phyloP scores from a whole-genome alignment of 2,797 vertebrate genomes.

The Mico argentatus region DNA sequence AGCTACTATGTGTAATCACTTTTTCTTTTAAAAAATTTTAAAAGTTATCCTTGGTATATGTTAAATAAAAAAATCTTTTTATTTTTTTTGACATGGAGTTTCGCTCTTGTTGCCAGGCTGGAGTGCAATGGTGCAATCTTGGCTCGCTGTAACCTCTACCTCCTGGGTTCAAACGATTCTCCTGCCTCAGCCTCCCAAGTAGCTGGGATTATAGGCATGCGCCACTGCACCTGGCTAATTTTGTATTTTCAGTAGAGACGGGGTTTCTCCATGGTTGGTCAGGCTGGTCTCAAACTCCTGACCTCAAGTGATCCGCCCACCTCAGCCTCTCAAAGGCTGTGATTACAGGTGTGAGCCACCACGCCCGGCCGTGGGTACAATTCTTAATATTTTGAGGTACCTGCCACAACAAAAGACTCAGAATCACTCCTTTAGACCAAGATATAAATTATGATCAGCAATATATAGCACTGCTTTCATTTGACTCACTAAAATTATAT shows the following conservation, averaged over 20 bases:
- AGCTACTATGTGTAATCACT: background rate
- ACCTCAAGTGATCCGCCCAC: background rate
- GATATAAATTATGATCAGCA: background rate
- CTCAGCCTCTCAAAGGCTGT: background rate
- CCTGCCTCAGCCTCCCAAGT: background rate
- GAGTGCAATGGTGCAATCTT: background rate
- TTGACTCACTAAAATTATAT: background rate
- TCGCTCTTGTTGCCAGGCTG: background rate
- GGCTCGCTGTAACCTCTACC: background rate
- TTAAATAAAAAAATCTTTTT: background rate
- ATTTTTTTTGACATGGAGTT: background rate
- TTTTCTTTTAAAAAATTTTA: slow-evolving; percentile 12
- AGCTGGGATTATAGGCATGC: background rate
- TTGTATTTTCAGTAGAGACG: background rate
- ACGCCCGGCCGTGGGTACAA: background rate
- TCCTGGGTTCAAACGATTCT: background rate
- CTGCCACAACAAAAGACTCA: background rate
- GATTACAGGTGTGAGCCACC: background rate
- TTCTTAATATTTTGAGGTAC: background rate
- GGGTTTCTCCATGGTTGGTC: background rate
- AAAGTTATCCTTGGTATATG: background rate
- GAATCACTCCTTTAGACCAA: slow-evolving; percentile 24
- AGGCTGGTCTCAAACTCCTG: background rate
- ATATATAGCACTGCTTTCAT: background rate
- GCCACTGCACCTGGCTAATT: background rate